Evolutionary conservation across 1,140 invertebrate species (phyloP), one percentile per base, ranked within the genome.

Genomic region (Anthonomus grandis): DNA sequence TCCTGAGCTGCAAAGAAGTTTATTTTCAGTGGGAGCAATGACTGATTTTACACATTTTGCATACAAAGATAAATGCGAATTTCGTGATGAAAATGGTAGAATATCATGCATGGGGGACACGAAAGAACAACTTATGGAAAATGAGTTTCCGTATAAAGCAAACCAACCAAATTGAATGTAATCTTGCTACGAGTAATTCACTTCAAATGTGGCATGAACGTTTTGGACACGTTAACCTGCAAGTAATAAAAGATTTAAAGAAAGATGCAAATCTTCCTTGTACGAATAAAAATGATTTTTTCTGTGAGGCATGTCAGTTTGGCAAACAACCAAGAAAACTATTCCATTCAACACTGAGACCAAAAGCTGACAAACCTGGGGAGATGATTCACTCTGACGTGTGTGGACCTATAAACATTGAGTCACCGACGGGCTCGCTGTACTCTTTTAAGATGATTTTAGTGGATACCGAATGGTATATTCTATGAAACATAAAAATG

Each of bases 361-460:
- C 5, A 9, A 53, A 39, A 55, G 12, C 4, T 10, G 22, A 45
- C 6, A 45, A 55, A 19, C 17, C 57, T 47, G 68, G 69, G 37
- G 69, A 76, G 37, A 39, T 75, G 12, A 54, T 75, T 6, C 73
- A 76, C 51, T 68, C 60, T 12, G 76, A 78, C 67, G 37, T 53
- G 10, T 53, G 21, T 60, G 75, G 74, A 48, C 73, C 73, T 34
- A 73, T 78, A 65, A 64, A 62, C 18, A 27, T 62, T 4, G 4
- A 46, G 17, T 76, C 73, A 9, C 37, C 74, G 1, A 67, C 69
- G 57, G 72, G 74, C 51, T 68, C 68, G 46, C 76, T 64, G 45
- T 79, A 12, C 18, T 72, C 1, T 72, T 79, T 25, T 78, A 74
- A 60, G 77, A 79, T 68, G 70, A 74, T 19, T 64, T 27, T 10